phyloP scores from a whole-genome alignment of 2,888 invertebrate species.

The Drosophila mayaguana region DNA sequence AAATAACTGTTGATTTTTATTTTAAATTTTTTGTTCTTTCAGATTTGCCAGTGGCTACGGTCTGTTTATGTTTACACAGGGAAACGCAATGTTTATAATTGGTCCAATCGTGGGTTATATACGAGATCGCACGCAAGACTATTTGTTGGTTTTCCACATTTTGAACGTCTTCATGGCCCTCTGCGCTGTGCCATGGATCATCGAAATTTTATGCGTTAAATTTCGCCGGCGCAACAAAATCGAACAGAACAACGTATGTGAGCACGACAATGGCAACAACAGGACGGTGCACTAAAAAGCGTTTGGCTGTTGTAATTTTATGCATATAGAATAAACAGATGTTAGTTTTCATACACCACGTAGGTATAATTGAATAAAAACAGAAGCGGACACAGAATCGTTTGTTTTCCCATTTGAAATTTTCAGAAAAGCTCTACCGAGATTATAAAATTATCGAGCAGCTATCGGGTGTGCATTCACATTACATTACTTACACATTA shows the following conservation, averaged over 20 bases:
- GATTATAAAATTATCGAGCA: not conserved
- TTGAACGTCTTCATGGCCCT: conserved; percentile 88
- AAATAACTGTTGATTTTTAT: not conserved
- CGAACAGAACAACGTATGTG: conserved; percentile 60
- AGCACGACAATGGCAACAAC: conserved; percentile 22
- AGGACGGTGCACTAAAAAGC: conserved; percentile 12
- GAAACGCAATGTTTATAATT: conserved; percentile 88
- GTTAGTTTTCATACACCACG: not conserved
- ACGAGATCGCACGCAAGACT: conserved; percentile 88
- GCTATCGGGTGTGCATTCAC: not conserved
- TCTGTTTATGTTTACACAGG: conserved; percentile 90
- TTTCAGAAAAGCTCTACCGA: not conserved
- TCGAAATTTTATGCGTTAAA: conserved; percentile 86
- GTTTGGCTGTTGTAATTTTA: not conserved
- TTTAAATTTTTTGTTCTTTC: not conserved
- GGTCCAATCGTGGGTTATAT: conserved; percentile 89
- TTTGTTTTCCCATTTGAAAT: not conserved
- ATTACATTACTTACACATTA: not conserved
- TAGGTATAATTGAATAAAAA: conserved; percentile 1
- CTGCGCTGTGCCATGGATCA: conserved; percentile 89
- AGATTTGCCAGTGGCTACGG: conserved; percentile 91
- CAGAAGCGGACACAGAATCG: not conserved
- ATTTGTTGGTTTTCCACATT: conserved; percentile 88
- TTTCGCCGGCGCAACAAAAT: conserved; percentile 70
- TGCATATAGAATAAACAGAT: not conserved